A percentile compares a stretch with the other conserved stretches of the same genome.
phyloP scores from a whole-genome alignment of 1,140 invertebrate species.

The Trissolcus basalis region DNA sequence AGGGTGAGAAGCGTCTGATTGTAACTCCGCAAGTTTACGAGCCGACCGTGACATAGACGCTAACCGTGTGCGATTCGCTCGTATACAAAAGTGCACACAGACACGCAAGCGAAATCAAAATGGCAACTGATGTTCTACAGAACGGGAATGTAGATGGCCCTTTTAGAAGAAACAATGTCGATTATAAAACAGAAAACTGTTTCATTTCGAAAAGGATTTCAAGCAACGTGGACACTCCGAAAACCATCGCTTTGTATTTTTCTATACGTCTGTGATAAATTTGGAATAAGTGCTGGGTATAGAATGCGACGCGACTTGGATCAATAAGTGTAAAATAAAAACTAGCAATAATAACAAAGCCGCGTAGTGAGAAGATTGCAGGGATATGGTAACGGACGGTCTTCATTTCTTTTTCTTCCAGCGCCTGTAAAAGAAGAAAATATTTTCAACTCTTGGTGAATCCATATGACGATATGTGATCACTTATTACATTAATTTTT shows the following conservation, averaged over 20 bases:
- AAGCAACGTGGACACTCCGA: too few species aligned
- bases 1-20: constrained; percentile 52
- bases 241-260: too few species aligned
- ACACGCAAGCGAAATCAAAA: constrained; percentile 42
- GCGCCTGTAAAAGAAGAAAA: too few species aligned
- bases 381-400: too few species aligned
- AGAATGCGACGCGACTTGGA: background rate
- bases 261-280: constrained; percentile 5
- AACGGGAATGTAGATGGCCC: constrained; percentile 50
- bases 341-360: background rate
- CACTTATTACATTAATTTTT: too few species aligned
- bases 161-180: constrained; percentile 49
- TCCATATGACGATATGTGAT: too few species aligned
- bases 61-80: constrained; percentile 32
- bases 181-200: constrained; percentile 53
- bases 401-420: too few species aligned
- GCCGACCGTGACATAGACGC: constrained; percentile 49
- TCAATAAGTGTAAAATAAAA: background rate
- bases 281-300: constrained; percentile 21
- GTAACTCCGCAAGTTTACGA: constrained; percentile 50
- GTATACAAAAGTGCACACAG: constrained; percentile 23
- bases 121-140: constrained; percentile 51
- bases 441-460: too few species aligned
- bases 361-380: too few species aligned
- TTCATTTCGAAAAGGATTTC: constrained; percentile 19